Conservation (phyloP, 1,140 invertebrate species). For the Pseudomyrmex sp. region DNA sequence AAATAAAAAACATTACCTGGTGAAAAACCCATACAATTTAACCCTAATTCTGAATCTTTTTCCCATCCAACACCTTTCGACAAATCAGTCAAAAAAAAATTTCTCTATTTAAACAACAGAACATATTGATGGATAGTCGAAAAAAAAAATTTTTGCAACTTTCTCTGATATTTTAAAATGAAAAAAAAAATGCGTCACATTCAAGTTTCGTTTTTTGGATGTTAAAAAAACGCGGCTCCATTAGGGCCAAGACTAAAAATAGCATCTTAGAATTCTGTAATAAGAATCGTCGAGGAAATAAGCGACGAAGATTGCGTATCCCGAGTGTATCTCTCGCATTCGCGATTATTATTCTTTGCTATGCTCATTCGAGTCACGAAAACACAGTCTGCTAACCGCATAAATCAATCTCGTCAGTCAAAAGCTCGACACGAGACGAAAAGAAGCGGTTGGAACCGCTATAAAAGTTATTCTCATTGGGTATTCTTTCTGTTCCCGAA, state of each 20-base stretch:
- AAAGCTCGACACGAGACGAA: constrained; percentile 37
- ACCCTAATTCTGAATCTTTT: too few relatives aligned
- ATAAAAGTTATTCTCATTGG: constrained; percentile 75
- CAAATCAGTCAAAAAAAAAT: too few relatives aligned
- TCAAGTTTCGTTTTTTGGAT: neutral
- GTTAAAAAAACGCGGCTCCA: neutral
- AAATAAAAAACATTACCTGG: too few relatives aligned
- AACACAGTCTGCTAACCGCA: constrained; percentile 18
- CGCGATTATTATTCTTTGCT: constrained; percentile 22
- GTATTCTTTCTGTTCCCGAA: constrained; percentile 71
- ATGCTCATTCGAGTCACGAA: constrained; percentile 15
- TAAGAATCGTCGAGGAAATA: neutral
- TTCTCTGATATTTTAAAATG: too few relatives aligned
- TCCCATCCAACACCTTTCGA: too few relatives aligned
- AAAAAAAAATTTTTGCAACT: too few relatives aligned
- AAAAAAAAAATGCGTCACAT: too few relatives aligned
- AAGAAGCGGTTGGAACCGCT: constrained; percentile 66
- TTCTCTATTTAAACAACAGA: too few relatives aligned
- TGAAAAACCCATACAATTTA: too few relatives aligned
- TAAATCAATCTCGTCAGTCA: constrained; percentile 38
- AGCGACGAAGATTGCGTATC: neutral
- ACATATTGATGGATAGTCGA: too few relatives aligned
- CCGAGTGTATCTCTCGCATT: too few relatives aligned
- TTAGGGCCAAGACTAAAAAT: neutral
- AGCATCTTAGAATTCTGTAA: neutral